A percentile compares a stretch with the other conserved stretches of the same genome.
Evolutionary conservation across 1,140 invertebrate species (phyloP).

Genomic region (Carposina sasakii): DNA sequence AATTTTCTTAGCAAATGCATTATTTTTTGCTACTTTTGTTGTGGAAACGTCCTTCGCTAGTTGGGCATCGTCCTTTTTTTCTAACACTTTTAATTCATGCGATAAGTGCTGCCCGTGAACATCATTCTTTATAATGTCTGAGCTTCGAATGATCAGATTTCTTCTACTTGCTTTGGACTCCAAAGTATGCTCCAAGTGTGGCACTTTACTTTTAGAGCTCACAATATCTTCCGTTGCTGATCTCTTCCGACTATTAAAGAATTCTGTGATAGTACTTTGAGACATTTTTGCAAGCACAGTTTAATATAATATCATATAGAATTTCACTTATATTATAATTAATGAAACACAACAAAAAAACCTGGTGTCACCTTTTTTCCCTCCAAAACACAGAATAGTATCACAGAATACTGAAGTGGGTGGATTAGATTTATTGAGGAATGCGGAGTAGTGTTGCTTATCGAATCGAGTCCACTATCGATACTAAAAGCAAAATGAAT

Average conservation of each 20-base stretch:
- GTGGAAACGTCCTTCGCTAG: not conserved
- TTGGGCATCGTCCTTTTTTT: too few species aligned
- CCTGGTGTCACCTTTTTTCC: slow-evolving; percentile 26
- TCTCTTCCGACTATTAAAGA: slow-evolving; percentile 80
- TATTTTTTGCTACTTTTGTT: slow-evolving; percentile 2
- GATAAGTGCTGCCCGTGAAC: too few species aligned
- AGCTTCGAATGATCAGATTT: not conserved
- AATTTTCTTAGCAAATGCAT: slow-evolving; percentile 44
- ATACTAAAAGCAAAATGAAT: too few species aligned
- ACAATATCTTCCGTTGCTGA: slow-evolving; percentile 77
- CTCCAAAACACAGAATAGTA: too few species aligned
- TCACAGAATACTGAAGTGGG: too few species aligned
- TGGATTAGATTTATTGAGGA: too few species aligned
- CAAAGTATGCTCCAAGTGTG: slow-evolving; percentile 58
- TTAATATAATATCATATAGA: not conserved
- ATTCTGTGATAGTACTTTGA: slow-evolving; percentile 79
- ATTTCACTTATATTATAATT: not conserved
- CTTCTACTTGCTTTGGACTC: slow-evolving; percentile 5
- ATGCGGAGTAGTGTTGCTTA: too few species aligned
- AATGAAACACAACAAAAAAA: slow-evolving; percentile 5
- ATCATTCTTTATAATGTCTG: too few species aligned
- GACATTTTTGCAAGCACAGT: slow-evolving; percentile 69
- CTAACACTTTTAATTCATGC: too few species aligned
- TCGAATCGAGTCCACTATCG: too few species aligned
- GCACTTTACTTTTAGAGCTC: slow-evolving; percentile 75